Conservation (phyloP, 2,797 vertebrate genomes). For the Hydrolagus colliei region DNA sequence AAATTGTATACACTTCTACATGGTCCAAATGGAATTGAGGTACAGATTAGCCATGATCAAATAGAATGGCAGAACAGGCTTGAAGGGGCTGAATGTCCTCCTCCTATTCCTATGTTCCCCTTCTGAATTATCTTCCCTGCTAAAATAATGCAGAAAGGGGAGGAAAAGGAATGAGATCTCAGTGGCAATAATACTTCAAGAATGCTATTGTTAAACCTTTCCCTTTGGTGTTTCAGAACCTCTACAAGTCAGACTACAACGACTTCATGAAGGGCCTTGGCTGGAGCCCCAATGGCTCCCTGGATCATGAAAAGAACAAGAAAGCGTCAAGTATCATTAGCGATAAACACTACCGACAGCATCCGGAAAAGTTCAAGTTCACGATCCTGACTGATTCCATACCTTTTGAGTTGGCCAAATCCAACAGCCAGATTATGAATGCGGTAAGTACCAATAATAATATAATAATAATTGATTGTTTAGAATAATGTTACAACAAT, state of each 20-base stretch:
- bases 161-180: no score
- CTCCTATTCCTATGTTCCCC: no score
- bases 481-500: not conserved
- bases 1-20: no score
- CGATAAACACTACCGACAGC: constrained; percentile 71
- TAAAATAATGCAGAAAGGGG: no score
- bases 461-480: constrained; percentile 13
- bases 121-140: no score
- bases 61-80: no score
- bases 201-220: not conserved
- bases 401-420: constrained; percentile 69
- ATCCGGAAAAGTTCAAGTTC: constrained; percentile 68
- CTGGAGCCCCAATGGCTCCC: constrained; percentile 77
- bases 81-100: no score
- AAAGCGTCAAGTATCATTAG: constrained; percentile 71
- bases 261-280: constrained; percentile 62
- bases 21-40: no score
- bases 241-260: constrained; percentile 78
- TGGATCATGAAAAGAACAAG: constrained; percentile 74
- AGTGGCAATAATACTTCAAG: not conserved
- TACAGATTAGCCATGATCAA: no score
- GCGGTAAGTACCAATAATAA: constrained; percentile 46
- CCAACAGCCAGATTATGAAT: constrained; percentile 78
- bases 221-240: constrained; percentile 51
- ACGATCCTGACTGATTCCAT: constrained; percentile 79